Percentiles rank a stretch among this genome's conserved stretches.
phyloP scores from a whole-genome alignment of 2,888 invertebrate genomes.

The Lycophotia porphyrea region DNA sequence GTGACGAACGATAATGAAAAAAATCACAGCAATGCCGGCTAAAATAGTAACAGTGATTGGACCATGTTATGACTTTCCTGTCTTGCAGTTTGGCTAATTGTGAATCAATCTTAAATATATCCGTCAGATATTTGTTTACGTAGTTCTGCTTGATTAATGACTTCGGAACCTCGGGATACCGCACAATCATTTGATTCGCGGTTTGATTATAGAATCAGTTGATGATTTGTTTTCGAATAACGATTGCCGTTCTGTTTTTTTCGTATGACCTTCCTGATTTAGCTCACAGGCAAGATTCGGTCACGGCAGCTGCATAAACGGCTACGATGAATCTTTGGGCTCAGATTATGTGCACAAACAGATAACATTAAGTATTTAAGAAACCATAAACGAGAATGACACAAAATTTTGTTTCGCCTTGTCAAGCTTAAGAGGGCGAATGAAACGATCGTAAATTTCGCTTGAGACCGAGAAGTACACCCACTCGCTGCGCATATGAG shows the following conservation, averaged over 20 bases:
- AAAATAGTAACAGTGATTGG: conserved; percentile 53
- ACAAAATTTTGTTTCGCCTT: conserved; percentile 78
- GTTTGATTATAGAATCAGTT: conserved; percentile 55
- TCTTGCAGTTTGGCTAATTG: conserved; percentile 52
- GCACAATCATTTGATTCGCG: conserved; percentile 23
- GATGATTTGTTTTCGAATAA: conserved; percentile 56
- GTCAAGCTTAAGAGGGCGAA: conserved; percentile 85
- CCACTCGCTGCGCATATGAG: conserved; percentile 78
- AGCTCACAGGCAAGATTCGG: conserved; percentile 21
- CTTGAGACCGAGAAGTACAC: conserved; percentile 76
- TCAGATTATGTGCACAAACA: conserved; percentile 19
- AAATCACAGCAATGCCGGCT: conserved; percentile 28
- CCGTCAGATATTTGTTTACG: conserved; percentile 61
- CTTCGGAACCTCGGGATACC: conserved; percentile 50
- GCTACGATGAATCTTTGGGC: neutral
- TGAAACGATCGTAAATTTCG: conserved; percentile 87
- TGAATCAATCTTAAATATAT: conserved; percentile 63
- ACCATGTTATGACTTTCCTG: conserved; percentile 54
- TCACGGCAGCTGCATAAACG: conserved; percentile 4
- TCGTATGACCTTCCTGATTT: conserved; percentile 55
- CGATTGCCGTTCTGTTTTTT: conserved; percentile 48
- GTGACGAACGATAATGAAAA: conserved; percentile 41
- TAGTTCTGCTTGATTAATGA: conserved; percentile 59
- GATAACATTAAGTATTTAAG: conserved; percentile 71
- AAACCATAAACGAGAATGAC: conserved; percentile 78